Base-by-base conservation (phyloP, 2,888 invertebrate genomes). In the Pandemis heparana region DNA sequence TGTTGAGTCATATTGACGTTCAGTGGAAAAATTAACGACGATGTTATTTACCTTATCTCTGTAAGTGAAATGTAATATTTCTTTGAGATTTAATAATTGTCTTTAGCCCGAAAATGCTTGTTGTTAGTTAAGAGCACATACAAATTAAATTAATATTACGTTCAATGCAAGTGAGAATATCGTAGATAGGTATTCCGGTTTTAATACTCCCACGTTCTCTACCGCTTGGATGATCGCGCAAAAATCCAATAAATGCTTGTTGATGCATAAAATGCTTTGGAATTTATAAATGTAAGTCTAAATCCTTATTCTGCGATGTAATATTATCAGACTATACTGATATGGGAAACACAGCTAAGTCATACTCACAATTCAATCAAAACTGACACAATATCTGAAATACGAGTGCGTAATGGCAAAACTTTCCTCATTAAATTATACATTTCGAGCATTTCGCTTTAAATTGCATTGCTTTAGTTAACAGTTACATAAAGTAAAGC, bases 221-320 rank as follows among this genome's bases (percentile, higher is more conserved):
- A 43, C 53, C 69, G 43, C 74, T n/a, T 60, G 51, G 51, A 60
- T 51, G 74, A 70, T 74, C 60, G 53, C 32, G 65, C n/a, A 48
- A 65, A 74, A 65, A 60, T 74, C 74, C 74, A 74, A 74, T 74
- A 74, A 73, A 65, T 70, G 51, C 69, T 74, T 74, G 65, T 74
- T 43, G 74, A 74, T 65, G 64, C 73, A 64, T 69, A 74, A 74
- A 74, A 74, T 70, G 64, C 38, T 69, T 23, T 51, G 18, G 60
- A 68, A 59, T 68, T 63, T 18, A 69, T 64, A 66, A 43, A 73
- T n/a, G 16, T 60, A 41, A 41, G 60, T 39, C 51, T 61, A 23
- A 41, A 5, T 56, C 66, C 38, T 66, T 53, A 51, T 53, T 38
- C 56, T 68, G 72, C 39, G 67, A 63, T 56, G 16, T 63, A 63